These are phyloP conservation scores for Physella acuta DNA, from an alignment of 1,140 invertebrate species.

Conservation along the genomic window DNA sequence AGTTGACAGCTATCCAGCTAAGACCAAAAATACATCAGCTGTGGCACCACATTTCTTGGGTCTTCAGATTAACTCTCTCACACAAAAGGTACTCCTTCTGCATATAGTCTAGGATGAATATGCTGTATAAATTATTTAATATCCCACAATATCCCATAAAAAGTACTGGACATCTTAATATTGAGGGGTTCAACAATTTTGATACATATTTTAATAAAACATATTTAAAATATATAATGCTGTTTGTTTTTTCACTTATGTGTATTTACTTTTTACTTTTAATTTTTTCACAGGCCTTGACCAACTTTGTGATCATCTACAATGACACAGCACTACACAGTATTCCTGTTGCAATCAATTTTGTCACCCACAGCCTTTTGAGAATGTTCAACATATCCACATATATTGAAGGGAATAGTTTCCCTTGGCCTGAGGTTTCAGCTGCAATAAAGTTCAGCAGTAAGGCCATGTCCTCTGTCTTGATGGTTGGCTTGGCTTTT, in stretches of 20 bases:
- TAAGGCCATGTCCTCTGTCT: slow-evolving; percentile 71
- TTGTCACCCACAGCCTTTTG: slow-evolving; percentile 73
- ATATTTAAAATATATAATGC: too few species aligned
- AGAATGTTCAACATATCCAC: slow-evolving; percentile 18
- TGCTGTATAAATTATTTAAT: too few species aligned
- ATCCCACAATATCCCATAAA: too few species aligned
- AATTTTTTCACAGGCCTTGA: slow-evolving; percentile 10
- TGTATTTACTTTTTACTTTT: too few species aligned
- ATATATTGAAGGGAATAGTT: slow-evolving; percentile 44
- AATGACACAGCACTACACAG: slow-evolving; percentile 80
- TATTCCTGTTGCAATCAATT: slow-evolving; percentile 74
- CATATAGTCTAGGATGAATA: too few species aligned
- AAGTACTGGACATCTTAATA: too few species aligned
- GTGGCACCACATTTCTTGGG: slow-evolving; percentile 21
- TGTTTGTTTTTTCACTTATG: too few species aligned
- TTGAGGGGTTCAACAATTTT: too few species aligned
- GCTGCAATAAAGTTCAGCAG: slow-evolving; percentile 69
- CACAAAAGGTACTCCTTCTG: slow-evolving; percentile 3
- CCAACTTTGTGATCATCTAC: slow-evolving; percentile 64
- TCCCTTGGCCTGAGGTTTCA: slow-evolving; percentile 73
- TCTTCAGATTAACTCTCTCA: neutral
- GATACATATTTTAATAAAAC: too few species aligned
- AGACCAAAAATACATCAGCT: slow-evolving; percentile 6
- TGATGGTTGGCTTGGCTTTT: slow-evolving; percentile 79
- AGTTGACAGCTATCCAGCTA: neutral